Evolutionary conservation across 2,113 vertebrate species (phyloP).

Genomic region (Sula dactylatra): DNA sequence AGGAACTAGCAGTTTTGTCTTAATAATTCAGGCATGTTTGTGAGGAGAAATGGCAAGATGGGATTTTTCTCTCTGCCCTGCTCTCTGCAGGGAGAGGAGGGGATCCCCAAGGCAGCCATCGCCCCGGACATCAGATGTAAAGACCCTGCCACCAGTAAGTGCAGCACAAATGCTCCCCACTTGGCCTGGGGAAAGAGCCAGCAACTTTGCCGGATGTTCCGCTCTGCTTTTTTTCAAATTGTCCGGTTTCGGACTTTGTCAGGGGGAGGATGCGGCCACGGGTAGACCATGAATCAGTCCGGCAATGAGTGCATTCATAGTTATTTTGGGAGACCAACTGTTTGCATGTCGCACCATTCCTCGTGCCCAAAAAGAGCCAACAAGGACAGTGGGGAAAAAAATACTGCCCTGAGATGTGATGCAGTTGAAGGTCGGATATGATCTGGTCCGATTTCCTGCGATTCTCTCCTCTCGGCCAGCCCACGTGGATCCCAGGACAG

Average conservation of each 20-base stretch:
- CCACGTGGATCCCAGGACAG: not conserved
- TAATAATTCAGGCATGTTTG: not conserved
- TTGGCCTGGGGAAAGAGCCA: not conserved
- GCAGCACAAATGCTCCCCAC: not conserved
- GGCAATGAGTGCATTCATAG: fast-evolving
- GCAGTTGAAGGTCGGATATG: not conserved
- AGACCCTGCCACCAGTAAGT: not conserved
- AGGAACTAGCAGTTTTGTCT: not conserved
- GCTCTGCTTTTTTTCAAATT: not conserved
- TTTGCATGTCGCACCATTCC: not conserved
- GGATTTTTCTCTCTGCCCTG: not conserved
- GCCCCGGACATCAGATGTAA: fast-evolving
- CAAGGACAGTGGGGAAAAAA: not conserved
- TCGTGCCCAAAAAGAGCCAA: not conserved
- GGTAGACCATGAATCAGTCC: not conserved
- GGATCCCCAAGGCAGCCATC: too few species aligned
- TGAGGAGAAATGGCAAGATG: not conserved
- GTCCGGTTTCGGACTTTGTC: not conserved
- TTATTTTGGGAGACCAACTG: not conserved
- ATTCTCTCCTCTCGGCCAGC: not conserved
- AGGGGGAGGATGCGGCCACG: not conserved
- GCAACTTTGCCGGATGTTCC: not conserved
- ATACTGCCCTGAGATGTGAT: not conserved
- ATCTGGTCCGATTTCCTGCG: not conserved
- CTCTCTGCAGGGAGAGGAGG: not conserved